Base-by-base conservation (phyloP, 1,140 invertebrate genomes). In the Lepidurus packardi region DNA sequence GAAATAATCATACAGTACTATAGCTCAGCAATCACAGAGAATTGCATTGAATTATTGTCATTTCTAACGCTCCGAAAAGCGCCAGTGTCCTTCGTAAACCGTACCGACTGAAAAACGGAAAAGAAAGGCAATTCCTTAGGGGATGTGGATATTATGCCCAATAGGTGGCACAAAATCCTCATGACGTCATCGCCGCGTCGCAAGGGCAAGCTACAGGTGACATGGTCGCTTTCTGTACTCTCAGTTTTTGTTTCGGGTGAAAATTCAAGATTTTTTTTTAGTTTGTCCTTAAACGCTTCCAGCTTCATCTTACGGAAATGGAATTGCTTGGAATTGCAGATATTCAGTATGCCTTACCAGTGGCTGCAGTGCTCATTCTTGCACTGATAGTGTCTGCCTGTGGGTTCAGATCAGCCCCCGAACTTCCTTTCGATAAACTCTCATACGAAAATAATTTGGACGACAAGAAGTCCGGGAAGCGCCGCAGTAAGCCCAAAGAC, bases 321-420 rank as follows among this genome's bases (percentile, higher is more conserved):
- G 53, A 65, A 65, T 16, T 65, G 1, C 21, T 65, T 7, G 53
- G 53, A 65, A 65, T 65, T 16, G 53, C 53, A 6, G 53, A 21
- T n/a, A 65, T 65, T 65, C 76, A 24, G 43, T 77, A 77, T 25
- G 76, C 76, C 24, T 24, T 77, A 8, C 45, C 76, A 41, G 76
- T 77, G 76, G 76, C 44, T 77, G 45, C 21, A 25, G 76, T 77
- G 76, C 42, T 77, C 9, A 65, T 77, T 53, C 65, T 77, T 41
- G 76, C 76, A 7, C 25, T 77, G 65, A 24, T 77, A 10, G 76
- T 77, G 21, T 65, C 65, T 44, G 24, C 76, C 13, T 77, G 11
- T 77, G 76, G 76, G 9, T 65, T 77, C 45, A 47, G 65, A 77
- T 21, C 76, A 16, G 76, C 65, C n/a, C 44, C 76, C 24, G 76